These are phyloP conservation scores for Idris sp. DNA, from an alignment of 1,140 invertebrate species.

Conservation along the genomic window DNA sequence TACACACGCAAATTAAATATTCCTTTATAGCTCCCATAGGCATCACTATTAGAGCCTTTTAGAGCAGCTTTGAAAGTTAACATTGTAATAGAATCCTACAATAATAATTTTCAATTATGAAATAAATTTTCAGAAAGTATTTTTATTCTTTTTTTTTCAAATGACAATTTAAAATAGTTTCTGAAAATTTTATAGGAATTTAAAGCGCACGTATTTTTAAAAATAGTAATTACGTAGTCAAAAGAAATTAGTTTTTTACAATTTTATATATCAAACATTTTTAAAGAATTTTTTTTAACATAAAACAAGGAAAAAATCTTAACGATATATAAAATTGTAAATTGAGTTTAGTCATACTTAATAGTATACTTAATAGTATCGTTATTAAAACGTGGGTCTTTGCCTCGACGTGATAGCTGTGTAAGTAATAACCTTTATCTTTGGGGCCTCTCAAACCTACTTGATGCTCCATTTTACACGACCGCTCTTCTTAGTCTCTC, in stretches of 20 bases:
- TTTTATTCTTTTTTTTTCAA: no score
- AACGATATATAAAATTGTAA: slow-evolving; percentile 67
- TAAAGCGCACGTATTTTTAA: slow-evolving; percentile 62
- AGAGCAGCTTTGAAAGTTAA: slow-evolving; percentile 43
- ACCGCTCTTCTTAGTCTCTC: slow-evolving; percentile 58
- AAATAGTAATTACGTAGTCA: slow-evolving; percentile 60
- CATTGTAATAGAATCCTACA: slow-evolving; percentile 38
- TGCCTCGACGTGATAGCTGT: slow-evolving; percentile 70
- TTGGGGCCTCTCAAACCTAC: slow-evolving; percentile 54
- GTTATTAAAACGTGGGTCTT: slow-evolving; percentile 68
- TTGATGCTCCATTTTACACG: slow-evolving; percentile 43
- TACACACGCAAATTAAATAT: slow-evolving; percentile 51
- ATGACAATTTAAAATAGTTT: no score
- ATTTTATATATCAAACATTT: slow-evolving; percentile 41
- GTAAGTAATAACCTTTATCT: slow-evolving; percentile 71
- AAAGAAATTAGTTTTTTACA: slow-evolving; percentile 39
- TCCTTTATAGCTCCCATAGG: slow-evolving; percentile 41
- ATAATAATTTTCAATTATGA: slow-evolving; percentile 18
- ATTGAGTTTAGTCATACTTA: slow-evolving; percentile 62
- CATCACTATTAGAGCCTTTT: slow-evolving; percentile 53
- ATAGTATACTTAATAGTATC: slow-evolving; percentile 59
- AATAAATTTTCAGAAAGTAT: slow-evolving; percentile 54
- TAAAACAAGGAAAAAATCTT: background rate
- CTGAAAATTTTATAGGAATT: slow-evolving; percentile 41
- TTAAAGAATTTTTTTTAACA: no score